Percentiles rank a stretch among this genome's conserved stretches.
These are phyloP conservation scores for Notospermus geniculatus DNA, from an alignment of 1,140 invertebrate genomes.

Conservation along the genomic window DNA sequence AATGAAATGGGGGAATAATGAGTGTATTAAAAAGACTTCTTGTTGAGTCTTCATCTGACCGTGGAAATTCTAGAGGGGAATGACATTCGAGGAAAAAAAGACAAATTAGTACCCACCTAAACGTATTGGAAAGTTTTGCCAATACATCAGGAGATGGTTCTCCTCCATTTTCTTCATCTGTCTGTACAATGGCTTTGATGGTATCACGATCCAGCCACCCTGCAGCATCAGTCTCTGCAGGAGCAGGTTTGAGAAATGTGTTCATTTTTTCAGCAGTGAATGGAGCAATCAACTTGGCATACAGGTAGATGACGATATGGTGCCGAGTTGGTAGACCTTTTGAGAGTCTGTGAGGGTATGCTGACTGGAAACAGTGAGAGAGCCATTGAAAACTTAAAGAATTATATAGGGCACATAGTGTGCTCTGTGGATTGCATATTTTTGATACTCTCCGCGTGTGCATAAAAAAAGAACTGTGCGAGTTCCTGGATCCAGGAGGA, in stretches of 20 bases:
- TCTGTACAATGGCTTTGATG: constrained; percentile 15
- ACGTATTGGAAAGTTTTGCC: not conserved
- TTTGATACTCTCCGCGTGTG: too few relatives aligned
- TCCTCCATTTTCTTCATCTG: constrained; percentile 9
- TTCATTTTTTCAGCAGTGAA: constrained; percentile 25
- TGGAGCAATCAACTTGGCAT: constrained; percentile 28
- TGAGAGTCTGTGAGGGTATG: constrained; percentile 44
- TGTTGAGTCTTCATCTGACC: too few relatives aligned
- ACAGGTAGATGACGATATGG: constrained; percentile 51
- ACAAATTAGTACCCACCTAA: too few relatives aligned
- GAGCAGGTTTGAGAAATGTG: constrained; percentile 20
- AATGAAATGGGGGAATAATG: too few relatives aligned
- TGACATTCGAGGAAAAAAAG: too few relatives aligned
- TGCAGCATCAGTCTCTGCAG: constrained; percentile 14
- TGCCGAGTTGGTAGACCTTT: constrained; percentile 47
- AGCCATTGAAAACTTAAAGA: not conserved
- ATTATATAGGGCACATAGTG: too few relatives aligned
- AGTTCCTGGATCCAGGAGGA: too few relatives aligned
- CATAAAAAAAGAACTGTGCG: too few relatives aligned
- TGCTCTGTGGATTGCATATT: too few relatives aligned
- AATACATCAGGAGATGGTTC: not conserved
- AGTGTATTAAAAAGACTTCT: too few relatives aligned
- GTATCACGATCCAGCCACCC: constrained; percentile 17
- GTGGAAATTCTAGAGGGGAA: too few relatives aligned
- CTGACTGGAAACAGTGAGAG: constrained; percentile 30